Evolutionary conservation across 2,888 invertebrate species (phyloP).

Genomic region (Hetaerina titia): DNA sequence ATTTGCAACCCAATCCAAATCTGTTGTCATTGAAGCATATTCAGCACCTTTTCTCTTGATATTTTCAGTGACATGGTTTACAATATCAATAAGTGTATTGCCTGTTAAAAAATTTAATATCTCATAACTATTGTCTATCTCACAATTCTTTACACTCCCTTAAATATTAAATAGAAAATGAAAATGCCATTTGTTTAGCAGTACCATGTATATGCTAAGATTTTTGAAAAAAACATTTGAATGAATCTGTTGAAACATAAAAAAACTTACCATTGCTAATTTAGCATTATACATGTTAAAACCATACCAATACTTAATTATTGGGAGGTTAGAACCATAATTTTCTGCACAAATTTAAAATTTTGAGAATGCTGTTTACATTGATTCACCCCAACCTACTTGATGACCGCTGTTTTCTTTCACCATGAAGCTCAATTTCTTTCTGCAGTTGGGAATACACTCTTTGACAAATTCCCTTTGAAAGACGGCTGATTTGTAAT

Average conservation of each 20-base stretch:
- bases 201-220: neutral
- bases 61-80: neutral
- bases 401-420: neutral
- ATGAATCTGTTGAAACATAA: neutral
- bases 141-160: neutral
- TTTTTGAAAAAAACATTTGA: neutral
- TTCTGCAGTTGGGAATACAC: neutral
- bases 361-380: neutral
- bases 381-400: neutral
- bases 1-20: neutral
- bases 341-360: too few species aligned
- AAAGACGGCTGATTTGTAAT: neutral
- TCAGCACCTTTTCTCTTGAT: slow-evolving; percentile 2
- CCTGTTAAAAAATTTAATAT: neutral
- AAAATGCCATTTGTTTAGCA: neutral
- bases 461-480: slow-evolving; percentile 22
- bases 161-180: neutral
- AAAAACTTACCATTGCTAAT: too few species aligned
- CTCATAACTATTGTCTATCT: neutral
- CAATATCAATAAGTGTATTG: neutral
- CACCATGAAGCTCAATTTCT: neutral
- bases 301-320: too few species aligned
- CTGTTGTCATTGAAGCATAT: neutral
- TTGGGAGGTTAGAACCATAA: too few species aligned
- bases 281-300: neutral